Base-by-base conservation (phyloP, 1,140 invertebrate genomes). In the Drosophila ogumai region DNA sequence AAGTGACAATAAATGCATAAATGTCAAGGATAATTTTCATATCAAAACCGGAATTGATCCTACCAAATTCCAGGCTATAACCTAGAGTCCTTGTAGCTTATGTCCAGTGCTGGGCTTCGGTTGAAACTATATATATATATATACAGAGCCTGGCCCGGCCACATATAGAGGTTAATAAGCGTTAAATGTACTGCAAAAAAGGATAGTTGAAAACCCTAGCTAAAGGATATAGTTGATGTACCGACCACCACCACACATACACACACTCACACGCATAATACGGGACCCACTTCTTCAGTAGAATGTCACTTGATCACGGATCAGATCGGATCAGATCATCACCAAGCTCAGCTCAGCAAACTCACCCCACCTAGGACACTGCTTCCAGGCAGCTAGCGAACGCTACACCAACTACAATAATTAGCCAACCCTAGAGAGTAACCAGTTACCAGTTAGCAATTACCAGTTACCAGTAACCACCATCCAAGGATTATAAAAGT, bases 341-440 rank as follows among this genome's bases (percentile, higher is more conserved):
- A 77, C 43, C 67, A 73, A 69, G 84, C 74, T 69, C 75, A 77
- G 74, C 84, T 47, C 46, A 88, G 84, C 84, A 79, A 87, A 86
- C 73, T 90, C 82, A 86, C 82, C 84, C 84, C 84, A 88, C 84
- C 84, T 86, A 88, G 84, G 65, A 88, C 84, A 87, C 84, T 88
- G 84, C 84, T 87, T 87, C 71, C 82, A 80, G 76, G 84, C 81
- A 86, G 81, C 81, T 84, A 84, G 81, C 81, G 66, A 84, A 84
- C 66, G 81, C 81, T 76, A 84, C 65, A 77, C 66, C 75, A 76
- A 82, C 65, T 69, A 80, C 76, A 82, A 84, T 80, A 87, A 82
- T 66, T 77, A 88, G 67, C 69, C 81, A 75, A 75, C 54, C 73
- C 34, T 67, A 78, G 79, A 58, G 46, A 52, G 54, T 61, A 75